These are phyloP conservation scores for Botrylloides violaceus DNA, from an alignment of 23 tunicate species.

Conservation along the genomic window DNA sequence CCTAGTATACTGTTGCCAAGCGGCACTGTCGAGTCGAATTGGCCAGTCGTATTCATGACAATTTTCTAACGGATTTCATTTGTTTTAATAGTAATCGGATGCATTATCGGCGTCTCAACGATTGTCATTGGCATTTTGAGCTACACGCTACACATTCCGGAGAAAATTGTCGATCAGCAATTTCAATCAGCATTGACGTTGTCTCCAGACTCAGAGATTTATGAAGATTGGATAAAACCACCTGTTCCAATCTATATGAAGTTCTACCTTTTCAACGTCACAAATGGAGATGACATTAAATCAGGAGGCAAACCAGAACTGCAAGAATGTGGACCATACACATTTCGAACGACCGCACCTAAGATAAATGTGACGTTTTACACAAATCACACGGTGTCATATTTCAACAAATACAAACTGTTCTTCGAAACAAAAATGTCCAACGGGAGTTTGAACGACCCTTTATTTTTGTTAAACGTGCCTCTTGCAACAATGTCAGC, in stretches of 20 bases:
- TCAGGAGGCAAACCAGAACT: slow-evolving; percentile 65
- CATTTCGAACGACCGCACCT: slow-evolving; percentile 33
- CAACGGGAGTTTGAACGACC: neutral
- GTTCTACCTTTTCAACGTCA: slow-evolving; percentile 74
- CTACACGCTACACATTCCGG: neutral
- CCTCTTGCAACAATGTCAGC: slow-evolving; percentile 37
- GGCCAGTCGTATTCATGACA: no score
- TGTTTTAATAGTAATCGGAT: slow-evolving; percentile 1
- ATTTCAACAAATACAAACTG: slow-evolving; percentile 68
- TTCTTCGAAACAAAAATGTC: slow-evolving; percentile 36
- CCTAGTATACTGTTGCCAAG: no score
- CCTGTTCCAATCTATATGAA: slow-evolving; percentile 87
- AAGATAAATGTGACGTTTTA: slow-evolving; percentile 60
- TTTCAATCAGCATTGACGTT: slow-evolving; percentile 30
- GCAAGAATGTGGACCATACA: slow-evolving; percentile 65
- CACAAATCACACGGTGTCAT: slow-evolving; percentile 60
- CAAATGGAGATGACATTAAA: slow-evolving; percentile 39
- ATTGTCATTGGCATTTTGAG: neutral
- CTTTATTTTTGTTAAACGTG: slow-evolving; percentile 38
- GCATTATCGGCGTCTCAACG: neutral
- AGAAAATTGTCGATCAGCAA: slow-evolving; percentile 1
- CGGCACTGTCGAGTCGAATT: no score
- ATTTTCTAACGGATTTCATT: no score
- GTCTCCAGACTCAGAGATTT: slow-evolving; percentile 60
- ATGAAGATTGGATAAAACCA: slow-evolving; percentile 68